Base-by-base conservation (phyloP, 2,797 vertebrate genomes). In the Mastacembelus armatus region DNA sequence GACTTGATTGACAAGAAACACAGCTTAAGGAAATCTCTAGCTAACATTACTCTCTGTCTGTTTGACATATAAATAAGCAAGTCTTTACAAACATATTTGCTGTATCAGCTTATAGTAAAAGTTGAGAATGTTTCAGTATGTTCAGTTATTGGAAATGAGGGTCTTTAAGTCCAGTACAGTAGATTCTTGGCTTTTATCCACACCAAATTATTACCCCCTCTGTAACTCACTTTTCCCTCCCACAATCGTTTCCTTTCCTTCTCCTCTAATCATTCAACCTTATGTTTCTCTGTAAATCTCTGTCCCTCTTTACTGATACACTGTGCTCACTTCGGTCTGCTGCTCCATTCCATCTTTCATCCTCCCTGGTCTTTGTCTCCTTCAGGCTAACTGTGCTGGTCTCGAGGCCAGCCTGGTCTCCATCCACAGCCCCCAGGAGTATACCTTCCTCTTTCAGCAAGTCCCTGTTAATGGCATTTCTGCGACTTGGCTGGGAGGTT, bases 401-500 rank as follows among this genome's bases (percentile, higher is more conserved):
- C 29, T 52, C 1, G 10, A 38, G 3, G 63, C 74, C 58, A 72
- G 39, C 45, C 27, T 77, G 51, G 74, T 59, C 8, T 63, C 74
- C 0, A 29, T 77, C 45, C 50, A 77, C 63, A 72, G 39, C 51
- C 39, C 22, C 21, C 21, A 63, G 18, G 39, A 72, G 33, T 77
- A 71, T 10, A 6, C 0, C 26, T 78, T 73, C 48, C 70, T 65
- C 18, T 59, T 33, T 5, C 36, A 50, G 49, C 30, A 51, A 14
- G 7, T 15, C 0, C 0, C 0, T 3, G 3, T 0, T 26, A 3
- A 35, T 10, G 44, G n/a, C n/a, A n/a, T n/a, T 30, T 9, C 6
- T 45, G 0, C 14, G 16, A 0, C 42, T n/a, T 73, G 75, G 75
- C 54, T 78, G 24, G 75, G 69, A 18, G 69, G 75, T 43, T 54